Evolutionary conservation across 2,797 vertebrate genomes (phyloP), one percentile per base, ranked within the genome.

Genomic region (Oryzias dopingdopingensis): DNA sequence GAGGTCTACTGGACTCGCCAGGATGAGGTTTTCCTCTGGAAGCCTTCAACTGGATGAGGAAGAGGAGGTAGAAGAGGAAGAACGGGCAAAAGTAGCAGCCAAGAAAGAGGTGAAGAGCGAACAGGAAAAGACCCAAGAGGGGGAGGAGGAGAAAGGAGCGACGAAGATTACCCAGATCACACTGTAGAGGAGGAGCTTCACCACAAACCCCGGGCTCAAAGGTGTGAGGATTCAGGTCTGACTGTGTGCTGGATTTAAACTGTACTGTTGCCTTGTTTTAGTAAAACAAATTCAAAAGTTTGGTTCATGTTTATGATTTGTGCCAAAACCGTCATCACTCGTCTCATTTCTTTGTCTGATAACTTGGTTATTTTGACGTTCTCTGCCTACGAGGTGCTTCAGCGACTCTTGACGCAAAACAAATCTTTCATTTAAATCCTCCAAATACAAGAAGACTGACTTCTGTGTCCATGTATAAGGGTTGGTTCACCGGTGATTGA

Each of bases 11-110:
- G 93, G 94, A 22, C 65, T 91, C 59, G 93, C 95, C 62, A 90
- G 94, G 13, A 89, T 96, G 83, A 91, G 93, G 29, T 89, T 95
- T 52, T 97, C 96, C 59, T 97, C 95, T 0, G 95, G 95, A 45
- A 98, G 96, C 82, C 92, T 98, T 41, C 97, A 98, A 53, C 89
- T 97, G 61, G 93, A 95, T 0, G 95, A 94, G 59, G 93, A 94
- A 16, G 94, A 96, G 0, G 94, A 96, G 26, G 86, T 52, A 20
- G 76, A 82, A 13, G 88, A 82, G 37, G 86, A 82, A 44, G 86
- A 76, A 10, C 67, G 49, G 2, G 72, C 77, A 1, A 57, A 57
- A 0, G 6, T 42, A 20, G 78, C 42, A n/a, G 49, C 0, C 0
- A 46, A 44, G 23, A 66, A 50, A 52, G 81, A 80, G 14, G 79